A percentile compares a stretch with the other conserved stretches of the same genome.
These are phyloP conservation scores for Esperia sulphurella DNA, from an alignment of 2,888 invertebrate species.

Conservation along the genomic window DNA sequence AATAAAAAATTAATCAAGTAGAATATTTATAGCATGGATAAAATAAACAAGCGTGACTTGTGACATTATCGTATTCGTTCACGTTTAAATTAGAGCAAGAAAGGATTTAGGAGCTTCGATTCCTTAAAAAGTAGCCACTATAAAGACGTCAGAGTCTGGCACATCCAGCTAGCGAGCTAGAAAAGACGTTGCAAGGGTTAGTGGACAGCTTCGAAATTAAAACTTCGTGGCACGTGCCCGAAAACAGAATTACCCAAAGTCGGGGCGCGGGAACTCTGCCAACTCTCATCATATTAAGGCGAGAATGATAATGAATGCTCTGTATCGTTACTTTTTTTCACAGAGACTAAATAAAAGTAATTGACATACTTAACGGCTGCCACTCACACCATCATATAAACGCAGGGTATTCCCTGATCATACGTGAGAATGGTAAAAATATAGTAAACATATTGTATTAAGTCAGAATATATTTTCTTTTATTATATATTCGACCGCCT, in stretches of 20 bases:
- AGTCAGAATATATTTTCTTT: no score
- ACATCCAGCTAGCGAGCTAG: not conserved
- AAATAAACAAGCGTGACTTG: no score
- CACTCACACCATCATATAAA: no score
- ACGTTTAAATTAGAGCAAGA: not conserved
- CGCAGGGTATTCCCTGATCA: no score
- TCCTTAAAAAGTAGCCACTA: not conserved
- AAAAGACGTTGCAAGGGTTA: slow-evolving; percentile 7
- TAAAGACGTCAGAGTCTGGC: not conserved
- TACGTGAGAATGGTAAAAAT: no score
- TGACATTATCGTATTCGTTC: no score
- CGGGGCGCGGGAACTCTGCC: slow-evolving; percentile 52
- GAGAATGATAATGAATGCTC: slow-evolving; percentile 64
- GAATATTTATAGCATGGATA: no score
- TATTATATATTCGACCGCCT: no score
- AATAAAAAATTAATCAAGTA: no score
- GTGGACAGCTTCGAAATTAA: slow-evolving; percentile 36
- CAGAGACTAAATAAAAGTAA: not conserved
- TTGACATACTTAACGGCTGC: not conserved
- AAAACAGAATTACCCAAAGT: slow-evolving; percentile 59
- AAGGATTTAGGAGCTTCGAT: not conserved
- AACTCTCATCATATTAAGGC: slow-evolving; percentile 70
- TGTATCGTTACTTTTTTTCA: slow-evolving; percentile 31
- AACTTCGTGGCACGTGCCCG: slow-evolving; percentile 62
- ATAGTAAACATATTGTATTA: no score